Percentiles rank a stretch among this genome's conserved stretches.
phyloP scores from a whole-genome alignment of 2,113 vertebrate species.

The Alligator sinensis region DNA sequence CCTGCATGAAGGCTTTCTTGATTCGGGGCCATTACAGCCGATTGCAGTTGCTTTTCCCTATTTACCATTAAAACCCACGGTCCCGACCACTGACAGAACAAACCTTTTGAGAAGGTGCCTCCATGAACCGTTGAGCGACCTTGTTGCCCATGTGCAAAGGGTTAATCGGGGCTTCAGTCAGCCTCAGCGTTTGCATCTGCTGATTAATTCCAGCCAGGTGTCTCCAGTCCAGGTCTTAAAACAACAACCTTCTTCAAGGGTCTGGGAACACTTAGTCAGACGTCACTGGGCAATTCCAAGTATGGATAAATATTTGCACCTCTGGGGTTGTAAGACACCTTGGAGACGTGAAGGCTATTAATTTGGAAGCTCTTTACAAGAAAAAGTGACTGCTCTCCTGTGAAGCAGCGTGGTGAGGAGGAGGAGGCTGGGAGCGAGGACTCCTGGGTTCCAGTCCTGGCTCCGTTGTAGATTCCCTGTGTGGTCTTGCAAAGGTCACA shows the following conservation, averaged over 20 bases:
- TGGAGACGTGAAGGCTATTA: neutral
- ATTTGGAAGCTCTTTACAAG: neutral
- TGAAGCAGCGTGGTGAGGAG: neutral
- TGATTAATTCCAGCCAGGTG: constrained; percentile 72
- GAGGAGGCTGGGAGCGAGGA: neutral
- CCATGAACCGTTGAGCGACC: neutral
- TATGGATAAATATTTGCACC: constrained; percentile 77
- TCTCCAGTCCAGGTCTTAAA: constrained; percentile 42
- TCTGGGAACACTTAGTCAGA: constrained; percentile 32
- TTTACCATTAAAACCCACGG: rapidly evolving
- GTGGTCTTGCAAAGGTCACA: neutral
- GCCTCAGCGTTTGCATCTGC: neutral
- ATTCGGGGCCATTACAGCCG: neutral
- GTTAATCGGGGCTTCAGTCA: constrained; percentile 49
- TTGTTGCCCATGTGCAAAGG: neutral
- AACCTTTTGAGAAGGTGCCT: neutral
- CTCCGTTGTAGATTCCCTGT: neutral
- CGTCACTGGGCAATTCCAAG: constrained; percentile 58
- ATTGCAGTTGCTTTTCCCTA: no score
- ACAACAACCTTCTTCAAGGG: neutral
- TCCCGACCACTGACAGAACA: neutral
- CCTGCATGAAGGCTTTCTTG: rapidly evolving
- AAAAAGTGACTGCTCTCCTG: neutral
- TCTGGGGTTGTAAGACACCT: constrained; percentile 46
- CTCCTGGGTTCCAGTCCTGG: neutral